phyloP scores from a whole-genome alignment of 2,888 invertebrate species.

The Patella pellucida region DNA sequence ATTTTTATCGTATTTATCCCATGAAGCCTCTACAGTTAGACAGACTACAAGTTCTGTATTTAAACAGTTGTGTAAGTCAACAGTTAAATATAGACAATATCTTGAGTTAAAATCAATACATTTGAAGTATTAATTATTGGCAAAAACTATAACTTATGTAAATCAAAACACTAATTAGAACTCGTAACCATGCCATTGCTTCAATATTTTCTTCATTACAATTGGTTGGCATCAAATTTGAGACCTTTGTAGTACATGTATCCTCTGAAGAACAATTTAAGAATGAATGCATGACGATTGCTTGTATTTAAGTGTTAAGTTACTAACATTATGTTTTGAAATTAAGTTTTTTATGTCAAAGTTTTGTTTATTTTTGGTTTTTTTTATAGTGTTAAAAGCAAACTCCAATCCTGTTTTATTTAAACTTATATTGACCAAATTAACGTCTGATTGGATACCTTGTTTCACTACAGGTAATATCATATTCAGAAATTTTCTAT shows the following conservation, averaged over 20 bases:
- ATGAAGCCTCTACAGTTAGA: slow-evolving; percentile 67
- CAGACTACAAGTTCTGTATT: slow-evolving; percentile 66
- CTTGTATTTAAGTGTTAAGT: too few species aligned
- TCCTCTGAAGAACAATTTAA: too few species aligned
- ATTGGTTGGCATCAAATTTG: too few species aligned
- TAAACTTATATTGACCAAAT: slow-evolving; percentile 52
- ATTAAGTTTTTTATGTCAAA: not conserved
- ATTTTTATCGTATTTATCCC: slow-evolving; percentile 63
- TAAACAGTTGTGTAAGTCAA: slow-evolving; percentile 60
- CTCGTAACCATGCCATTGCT: too few species aligned
- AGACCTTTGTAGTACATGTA: too few species aligned
- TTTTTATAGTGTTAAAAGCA: slow-evolving; percentile 58
- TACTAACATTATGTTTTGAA: not conserved
- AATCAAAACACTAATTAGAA: too few species aligned
- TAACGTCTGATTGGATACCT: slow-evolving; percentile 48
- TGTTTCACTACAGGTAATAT: not conserved
- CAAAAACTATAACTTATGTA: too few species aligned
- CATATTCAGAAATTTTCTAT: not conserved
- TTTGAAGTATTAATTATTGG: too few species aligned
- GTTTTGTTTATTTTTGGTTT: slow-evolving; percentile 2
- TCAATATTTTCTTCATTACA: too few species aligned
- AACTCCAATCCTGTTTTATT: slow-evolving; percentile 59
- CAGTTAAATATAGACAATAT: not conserved
- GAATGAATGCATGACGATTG: too few species aligned
- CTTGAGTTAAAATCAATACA: too few species aligned